Evolutionary conservation across 2,888 invertebrate genomes (phyloP).

Genomic region (Hemithea aestivaria): DNA sequence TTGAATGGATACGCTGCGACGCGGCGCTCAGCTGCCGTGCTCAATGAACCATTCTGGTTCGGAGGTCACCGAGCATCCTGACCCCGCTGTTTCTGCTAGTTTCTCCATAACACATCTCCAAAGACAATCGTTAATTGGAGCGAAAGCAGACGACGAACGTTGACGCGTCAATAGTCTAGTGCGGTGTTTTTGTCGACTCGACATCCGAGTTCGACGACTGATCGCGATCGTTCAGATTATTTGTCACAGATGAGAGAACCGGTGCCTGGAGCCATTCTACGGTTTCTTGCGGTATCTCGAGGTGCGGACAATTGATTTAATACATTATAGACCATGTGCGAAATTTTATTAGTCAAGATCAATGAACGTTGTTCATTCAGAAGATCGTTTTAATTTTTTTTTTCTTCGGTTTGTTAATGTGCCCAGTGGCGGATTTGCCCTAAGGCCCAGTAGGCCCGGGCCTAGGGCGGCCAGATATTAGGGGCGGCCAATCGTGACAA

Average conservation of each 20-base stretch:
- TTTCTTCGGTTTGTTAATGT: constrained; percentile 3
- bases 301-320: constrained; percentile 43
- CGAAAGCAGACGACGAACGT: constrained; percentile 11
- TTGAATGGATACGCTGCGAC: constrained; percentile 52
- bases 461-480: too few relatives aligned
- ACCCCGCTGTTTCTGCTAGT: constrained; percentile 59
- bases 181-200: constrained; percentile 41
- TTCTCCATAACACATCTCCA: constrained; percentile 58
- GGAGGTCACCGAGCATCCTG: constrained; percentile 69
- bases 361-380: constrained; percentile 27
- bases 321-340: constrained; percentile 39
- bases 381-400: background rate
- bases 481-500: too few relatives aligned
- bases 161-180: constrained; percentile 10
- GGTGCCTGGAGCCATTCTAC: constrained; percentile 39
- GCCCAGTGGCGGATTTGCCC: too few relatives aligned
- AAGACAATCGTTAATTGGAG: constrained; percentile 17
- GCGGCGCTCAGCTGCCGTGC: constrained; percentile 65
- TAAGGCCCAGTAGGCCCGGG: too few relatives aligned
- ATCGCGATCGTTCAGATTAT: constrained; percentile 44
- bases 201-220: constrained; percentile 54
- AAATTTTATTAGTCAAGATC: constrained; percentile 29
- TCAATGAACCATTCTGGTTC: constrained; percentile 75
- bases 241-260: constrained; percentile 51
- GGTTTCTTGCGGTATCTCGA: constrained; percentile 41